Evolutionary conservation across 2,888 invertebrate species (phyloP), one percentile per base, ranked within the genome.

Genomic region (Laothoe populi): DNA sequence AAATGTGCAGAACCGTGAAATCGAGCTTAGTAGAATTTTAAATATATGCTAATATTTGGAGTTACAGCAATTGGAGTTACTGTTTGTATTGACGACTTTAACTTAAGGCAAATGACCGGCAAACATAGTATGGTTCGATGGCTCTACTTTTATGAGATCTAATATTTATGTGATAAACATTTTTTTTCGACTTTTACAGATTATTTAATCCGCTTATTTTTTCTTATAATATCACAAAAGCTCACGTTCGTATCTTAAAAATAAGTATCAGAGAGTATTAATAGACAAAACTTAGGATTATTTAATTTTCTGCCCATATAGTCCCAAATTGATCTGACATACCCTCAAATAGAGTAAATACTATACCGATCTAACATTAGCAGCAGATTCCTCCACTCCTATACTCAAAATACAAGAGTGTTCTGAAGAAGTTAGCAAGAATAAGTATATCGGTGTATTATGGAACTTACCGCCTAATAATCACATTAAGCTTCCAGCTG

Each of bases 401-500:
- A n/a, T n/a, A n/a, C n/a, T n/a, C n/a, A n/a, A n/a, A n/a, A n/a
- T n/a, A n/a, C n/a, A n/a, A n/a, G n/a, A n/a, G n/a, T n/a, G n/a
- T n/a, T n/a, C n/a, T n/a, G n/a, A n/a, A n/a, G 24, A 26, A 48
- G 1, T 31, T 31, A 31, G 1, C 48, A 48, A 48, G 13, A 48
- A 3, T 5, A 31, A 48, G 24, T 26, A 7, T 26, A 48, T 48
- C 48, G 24, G n/a, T 26, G 4, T 45, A 7, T 16, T 21, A 16
- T 23, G 1, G 21, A 58, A 21, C 45, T 59, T n/a, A 21, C 8
- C 45, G 7, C 44, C 38, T 31, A 60, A 38, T 48, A 46, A 35
- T n/a, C 46, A 16, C 53, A 53, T 53, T 53, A 35, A 11, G 19
- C 53, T 19, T 31, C 73, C 74, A 64, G 66, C 72, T 74, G 72